Evolutionary conservation across 2,888 invertebrate species (phyloP).

Genomic region (Acanthosoma haemorrhoidale): DNA sequence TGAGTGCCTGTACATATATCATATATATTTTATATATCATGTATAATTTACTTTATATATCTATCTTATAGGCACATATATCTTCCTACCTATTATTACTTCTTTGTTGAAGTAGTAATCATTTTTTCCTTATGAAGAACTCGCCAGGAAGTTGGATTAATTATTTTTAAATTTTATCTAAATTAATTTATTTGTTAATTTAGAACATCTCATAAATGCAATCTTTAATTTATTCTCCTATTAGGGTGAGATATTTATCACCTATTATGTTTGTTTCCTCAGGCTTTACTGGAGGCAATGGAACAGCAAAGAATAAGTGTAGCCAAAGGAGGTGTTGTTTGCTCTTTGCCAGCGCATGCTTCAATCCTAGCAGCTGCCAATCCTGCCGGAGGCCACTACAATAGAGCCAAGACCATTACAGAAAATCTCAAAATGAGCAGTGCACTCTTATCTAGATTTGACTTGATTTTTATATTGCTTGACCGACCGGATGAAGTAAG

Average conservation of each 20-base stretch:
- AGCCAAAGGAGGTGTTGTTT: constrained; percentile 82
- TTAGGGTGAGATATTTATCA: too few relatives aligned
- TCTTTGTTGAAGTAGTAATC: background rate
- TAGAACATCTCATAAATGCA: too few relatives aligned
- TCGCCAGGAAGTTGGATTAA: too few relatives aligned
- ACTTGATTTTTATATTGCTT: constrained; percentile 82
- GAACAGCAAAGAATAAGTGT: constrained; percentile 88
- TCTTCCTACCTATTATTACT: background rate
- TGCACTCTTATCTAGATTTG: constrained; percentile 84
- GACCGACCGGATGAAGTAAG: constrained; percentile 77
- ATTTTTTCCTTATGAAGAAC: background rate
- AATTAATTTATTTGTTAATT: too few relatives aligned
- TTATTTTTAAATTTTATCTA: too few relatives aligned
- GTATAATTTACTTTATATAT: too few relatives aligned
- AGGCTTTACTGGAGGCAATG: constrained; percentile 87
- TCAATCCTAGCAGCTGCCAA: constrained; percentile 90
- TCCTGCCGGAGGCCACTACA: constrained; percentile 82
- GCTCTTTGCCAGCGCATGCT: constrained; percentile 73
- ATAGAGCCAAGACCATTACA: constrained; percentile 76
- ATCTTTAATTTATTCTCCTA: too few relatives aligned
- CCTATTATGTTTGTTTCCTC: constrained; percentile 40
- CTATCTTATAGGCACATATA: too few relatives aligned
- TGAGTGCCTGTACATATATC: too few relatives aligned
- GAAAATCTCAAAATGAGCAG: constrained; percentile 85
- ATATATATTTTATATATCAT: too few relatives aligned